Evolutionary conservation across 2,888 invertebrate genomes (phyloP), one percentile per base, ranked within the genome.

Genomic region (Notocelia uddmanniana): DNA sequence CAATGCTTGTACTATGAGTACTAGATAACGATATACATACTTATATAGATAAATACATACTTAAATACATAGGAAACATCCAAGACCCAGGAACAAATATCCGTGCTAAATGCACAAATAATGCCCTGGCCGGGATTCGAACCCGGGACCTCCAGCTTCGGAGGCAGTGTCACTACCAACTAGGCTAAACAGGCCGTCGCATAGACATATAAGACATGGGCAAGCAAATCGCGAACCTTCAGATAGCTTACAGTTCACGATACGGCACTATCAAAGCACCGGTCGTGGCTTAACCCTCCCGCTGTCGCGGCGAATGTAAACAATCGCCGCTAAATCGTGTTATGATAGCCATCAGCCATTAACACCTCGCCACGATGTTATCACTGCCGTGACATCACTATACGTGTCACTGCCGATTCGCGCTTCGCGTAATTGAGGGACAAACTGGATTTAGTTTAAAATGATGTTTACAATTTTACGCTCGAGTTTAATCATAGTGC

Each of bases 241-340:
- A 66, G 70, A 34, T 66, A 41, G 66, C 71, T 60, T 59, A 70
- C 26, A 66, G 52, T 54, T 66, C 58, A 45, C 59, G 58, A 23
- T 45, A 64, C 41, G 37, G 37, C 58, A 50, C 66, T 71, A 67
- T 71, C 59, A 67, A 55, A 72, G 68, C 72, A 72, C 41, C 15
- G 59, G 10, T 18, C 60, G 64, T 34, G 58, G 66, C 74, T 64
- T 54, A 64, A 59, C 71, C 71, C 73, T 45, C 31, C 34, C 59
- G 54, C 63, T 73, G 76, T 73, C 76, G 77, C 75, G 74, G 75
- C 75, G 73, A 81, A 78, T 80, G 82, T 81, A 83, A 81, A 83
- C 83, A 83, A 80, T 82, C 79, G 76, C 73, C 74, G 74, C 77
- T 79, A 79, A 80, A 78, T 74, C 78, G 75, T 80, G 81, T 81